These are phyloP conservation scores for Aix galericulata DNA, from an alignment of 2,113 vertebrate species.

Conservation along the genomic window DNA sequence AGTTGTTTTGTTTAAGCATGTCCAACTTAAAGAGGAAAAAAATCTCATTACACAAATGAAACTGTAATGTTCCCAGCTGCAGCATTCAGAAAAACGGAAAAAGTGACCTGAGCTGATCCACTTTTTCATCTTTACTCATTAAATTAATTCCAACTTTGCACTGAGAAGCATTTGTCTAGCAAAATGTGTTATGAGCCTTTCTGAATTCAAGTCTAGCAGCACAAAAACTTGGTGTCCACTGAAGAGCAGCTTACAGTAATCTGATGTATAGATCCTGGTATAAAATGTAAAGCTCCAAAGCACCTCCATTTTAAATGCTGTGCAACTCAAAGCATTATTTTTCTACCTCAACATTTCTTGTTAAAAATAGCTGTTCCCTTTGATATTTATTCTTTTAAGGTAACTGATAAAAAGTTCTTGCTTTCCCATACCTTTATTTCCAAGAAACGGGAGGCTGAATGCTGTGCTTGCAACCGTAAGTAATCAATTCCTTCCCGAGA, in stretches of 20 bases:
- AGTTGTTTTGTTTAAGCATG: conserved; percentile 83
- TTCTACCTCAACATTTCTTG: neutral
- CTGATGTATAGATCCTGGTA: neutral
- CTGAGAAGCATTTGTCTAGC: neutral
- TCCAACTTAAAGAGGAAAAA: conserved; percentile 80
- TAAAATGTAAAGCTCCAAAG: neutral
- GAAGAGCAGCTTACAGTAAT: neutral
- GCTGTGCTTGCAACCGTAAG: neutral
- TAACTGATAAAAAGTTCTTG: neutral
- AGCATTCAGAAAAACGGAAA: neutral
- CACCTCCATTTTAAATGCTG: neutral
- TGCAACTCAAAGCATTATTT: neutral
- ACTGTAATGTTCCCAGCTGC: neutral
- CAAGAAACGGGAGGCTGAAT: neutral
- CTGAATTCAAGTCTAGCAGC: neutral
- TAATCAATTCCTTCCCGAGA: neutral
- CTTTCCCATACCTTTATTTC: conserved; percentile 23
- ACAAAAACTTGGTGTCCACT: neutral
- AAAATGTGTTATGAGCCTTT: neutral
- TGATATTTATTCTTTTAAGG: neutral
- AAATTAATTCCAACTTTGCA: neutral
- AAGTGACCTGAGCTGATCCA: neutral
- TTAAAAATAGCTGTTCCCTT: neutral
- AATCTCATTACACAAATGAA: conserved; percentile 18
- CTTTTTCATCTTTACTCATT: neutral